Base-by-base conservation (phyloP, 2,888 invertebrate genomes). In the Meliscaeva auricollis region DNA sequence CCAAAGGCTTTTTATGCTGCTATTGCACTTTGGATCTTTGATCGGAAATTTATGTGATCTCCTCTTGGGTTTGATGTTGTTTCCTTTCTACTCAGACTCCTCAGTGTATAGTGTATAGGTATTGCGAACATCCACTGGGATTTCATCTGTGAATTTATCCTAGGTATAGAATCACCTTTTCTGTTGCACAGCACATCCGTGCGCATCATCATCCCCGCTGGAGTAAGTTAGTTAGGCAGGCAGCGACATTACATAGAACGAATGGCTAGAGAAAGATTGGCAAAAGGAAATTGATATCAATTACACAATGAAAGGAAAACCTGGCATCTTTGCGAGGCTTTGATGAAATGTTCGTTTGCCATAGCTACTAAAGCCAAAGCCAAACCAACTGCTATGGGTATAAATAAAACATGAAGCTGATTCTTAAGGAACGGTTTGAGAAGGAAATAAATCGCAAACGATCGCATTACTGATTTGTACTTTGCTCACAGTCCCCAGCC, bases 281-380 rank as follows among this genome's bases (percentile, higher is more conserved):
- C 72, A 85, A 77, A 85, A 85, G 85, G 85, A 85, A 85, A 85
- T 81, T 85, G 85, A 85, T 85, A 85, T 85, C 85, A 85, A 85
- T 85, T 85, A 81, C 81, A 81, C 81, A 85, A 81, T 85, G 76
- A 81, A 85, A 81, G 76, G 85, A 85, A 38, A 85, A 85, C 81
- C 81, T 77, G 73, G 73, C 76, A 81, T 76, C 85, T 81, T 66
- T 17, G 64, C 41, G 68, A 60, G 13, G 38, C 68, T 68, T 81
- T 85, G 85, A 85, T 85, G 81, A 85, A 85, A 85, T 81, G 85
- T 81, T 77, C 81, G 73, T 79, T 80, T 80, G 15, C 32, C 54
- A 56, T 35, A 35, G 56, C 11, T n/a, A n/a, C 13, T 22, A 62
- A 30, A 17, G n/a, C n/a, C 41, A 64, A 46, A 56, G 9, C 38